These are phyloP conservation scores for Brotula barbata DNA, from an alignment of 2,797 vertebrate species.

Conservation along the genomic window DNA sequence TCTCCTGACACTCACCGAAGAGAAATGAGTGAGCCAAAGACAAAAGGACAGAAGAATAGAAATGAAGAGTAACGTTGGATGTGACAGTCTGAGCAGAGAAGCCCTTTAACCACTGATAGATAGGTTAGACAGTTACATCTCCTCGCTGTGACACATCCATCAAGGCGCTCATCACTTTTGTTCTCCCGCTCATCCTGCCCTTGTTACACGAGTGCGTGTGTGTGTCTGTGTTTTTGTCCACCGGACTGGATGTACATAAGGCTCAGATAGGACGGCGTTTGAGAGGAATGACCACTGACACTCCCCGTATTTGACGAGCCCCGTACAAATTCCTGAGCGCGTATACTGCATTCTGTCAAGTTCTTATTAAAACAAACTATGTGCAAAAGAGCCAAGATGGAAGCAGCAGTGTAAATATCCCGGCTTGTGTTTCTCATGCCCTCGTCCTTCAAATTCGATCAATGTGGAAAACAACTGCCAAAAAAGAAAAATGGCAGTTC, in stretches of 20 bases:
- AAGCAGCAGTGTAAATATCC: slow-evolving; percentile 63
- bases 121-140: slow-evolving; percentile 58
- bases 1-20: slow-evolving; percentile 26
- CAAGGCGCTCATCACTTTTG: slow-evolving; percentile 60
- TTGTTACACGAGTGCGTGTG: slow-evolving; percentile 20
- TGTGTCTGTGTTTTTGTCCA: slow-evolving; percentile 45
- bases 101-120: slow-evolving; percentile 57
- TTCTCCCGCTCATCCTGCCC: slow-evolving; percentile 43
- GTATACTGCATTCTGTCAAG: slow-evolving; percentile 58
- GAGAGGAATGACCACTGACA: slow-evolving; percentile 43
- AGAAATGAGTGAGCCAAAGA: slow-evolving; percentile 28
- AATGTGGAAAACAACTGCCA: slow-evolving; percentile 66
- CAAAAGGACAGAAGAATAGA: slow-evolving; percentile 38
- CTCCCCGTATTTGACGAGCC: slow-evolving; percentile 51
- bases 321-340: slow-evolving; percentile 44
- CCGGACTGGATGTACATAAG: slow-evolving; percentile 24
- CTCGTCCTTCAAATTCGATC: slow-evolving; percentile 62
- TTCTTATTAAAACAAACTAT: slow-evolving; percentile 65
- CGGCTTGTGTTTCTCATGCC: slow-evolving; percentile 55
- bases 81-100: slow-evolving; percentile 52
- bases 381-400: slow-evolving; percentile 41
- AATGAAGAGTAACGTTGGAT: slow-evolving; percentile 61
- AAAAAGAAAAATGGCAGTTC: slow-evolving; percentile 61
- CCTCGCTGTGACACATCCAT: slow-evolving; percentile 62
- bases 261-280: not conserved